Conservation (phyloP, 2,888 invertebrate species). For the Melieria crassipennis region DNA sequence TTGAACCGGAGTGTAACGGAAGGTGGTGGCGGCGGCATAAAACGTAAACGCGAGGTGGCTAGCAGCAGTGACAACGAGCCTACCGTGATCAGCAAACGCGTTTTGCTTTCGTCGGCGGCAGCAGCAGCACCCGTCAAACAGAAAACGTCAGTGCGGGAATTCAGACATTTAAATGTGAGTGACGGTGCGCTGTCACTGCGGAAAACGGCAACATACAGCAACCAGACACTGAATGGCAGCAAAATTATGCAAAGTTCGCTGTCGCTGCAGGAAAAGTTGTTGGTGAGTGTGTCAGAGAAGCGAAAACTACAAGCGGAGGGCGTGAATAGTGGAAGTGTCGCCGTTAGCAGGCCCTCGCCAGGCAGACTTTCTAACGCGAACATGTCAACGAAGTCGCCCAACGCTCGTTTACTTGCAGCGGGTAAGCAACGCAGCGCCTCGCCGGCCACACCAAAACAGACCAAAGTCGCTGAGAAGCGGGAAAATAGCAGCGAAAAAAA, state of each 20-base stretch:
- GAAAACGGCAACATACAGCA: not conserved
- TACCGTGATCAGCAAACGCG: conserved; percentile 47
- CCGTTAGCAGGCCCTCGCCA: conserved; percentile 8
- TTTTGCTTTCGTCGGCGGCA: conserved; percentile 28
- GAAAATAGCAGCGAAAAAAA: conserved; percentile 32
- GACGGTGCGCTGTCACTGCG: not conserved
- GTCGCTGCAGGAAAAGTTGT: no score
- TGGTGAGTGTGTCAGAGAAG: no score
- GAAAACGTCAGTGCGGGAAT: conserved; percentile 2
- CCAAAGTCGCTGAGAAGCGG: not conserved
- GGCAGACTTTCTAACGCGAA: no score
- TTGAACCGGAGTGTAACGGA: conserved; percentile 34
- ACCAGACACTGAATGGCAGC: conserved; percentile 25
- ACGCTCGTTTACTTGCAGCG: conserved; percentile 14
- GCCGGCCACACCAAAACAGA: conserved; percentile 18
- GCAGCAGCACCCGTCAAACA: conserved; percentile 7
- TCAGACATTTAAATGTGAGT: conserved; percentile 7
- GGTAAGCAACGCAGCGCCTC: conserved; percentile 29
- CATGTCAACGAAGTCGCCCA: conserved; percentile 17
- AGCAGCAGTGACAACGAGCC: conserved; percentile 38
- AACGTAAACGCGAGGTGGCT: conserved; percentile 46
- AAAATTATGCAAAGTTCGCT: not conserved
- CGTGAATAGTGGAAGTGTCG: not conserved
- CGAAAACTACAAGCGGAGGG: not conserved
- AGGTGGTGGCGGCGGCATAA: conserved; percentile 33